Base-by-base conservation (phyloP, 2,797 vertebrate species). In the Rhyacichthys aspro region DNA sequence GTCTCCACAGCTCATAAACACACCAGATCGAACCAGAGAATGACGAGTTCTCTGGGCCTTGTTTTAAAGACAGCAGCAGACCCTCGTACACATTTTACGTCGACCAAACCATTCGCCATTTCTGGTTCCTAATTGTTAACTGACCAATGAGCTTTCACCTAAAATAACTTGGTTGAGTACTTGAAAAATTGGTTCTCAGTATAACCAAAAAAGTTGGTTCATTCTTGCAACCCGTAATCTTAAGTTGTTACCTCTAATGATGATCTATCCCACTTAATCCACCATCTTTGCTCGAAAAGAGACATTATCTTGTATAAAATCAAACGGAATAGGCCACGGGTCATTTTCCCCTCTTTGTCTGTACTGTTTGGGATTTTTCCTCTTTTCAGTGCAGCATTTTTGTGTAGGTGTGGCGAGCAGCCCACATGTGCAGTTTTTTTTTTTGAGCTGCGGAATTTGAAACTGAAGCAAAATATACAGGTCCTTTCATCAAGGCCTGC, bases 401-500 rank as follows among this genome's bases (percentile, higher is more conserved):
- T 84, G 85, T 78, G 87, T 86, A 88, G 87, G 84, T 86, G 86
- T 87, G 88, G 86, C 56, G 48, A 74, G 59, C 70, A 55, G 74
- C 81, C 83, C 84, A 89, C 90, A 89, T 91, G 74, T 91, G 86
- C 81, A 72, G 19, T 69, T 61, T 74, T 55, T 58, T 49, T 58
- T 62, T 75, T 58, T 39, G n/a, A 72, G 59, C 53, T 33, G 77
- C n/a, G 82, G 84, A 90, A 90, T 89, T 88, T 85, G 80, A 91
- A 88, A 86, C 86, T 74, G 39, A 84, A 83, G 78, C 79, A 85
- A 88, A 90, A 89, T 86, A 89, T 90, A 87, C 87, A 86, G 82
- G 74, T 89, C 81, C 79, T 87, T 89, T 91, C 85, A 88, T 90
- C 86, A 84, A 73, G 67, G 59, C 63, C 67, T 80, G 83, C 81